Percentiles rank a stretch among this genome's conserved stretches.
These are phyloP conservation scores for Caenorhabditis inopinata DNA, from an alignment of 1,140 invertebrate genomes.

Conservation along the genomic window DNA sequence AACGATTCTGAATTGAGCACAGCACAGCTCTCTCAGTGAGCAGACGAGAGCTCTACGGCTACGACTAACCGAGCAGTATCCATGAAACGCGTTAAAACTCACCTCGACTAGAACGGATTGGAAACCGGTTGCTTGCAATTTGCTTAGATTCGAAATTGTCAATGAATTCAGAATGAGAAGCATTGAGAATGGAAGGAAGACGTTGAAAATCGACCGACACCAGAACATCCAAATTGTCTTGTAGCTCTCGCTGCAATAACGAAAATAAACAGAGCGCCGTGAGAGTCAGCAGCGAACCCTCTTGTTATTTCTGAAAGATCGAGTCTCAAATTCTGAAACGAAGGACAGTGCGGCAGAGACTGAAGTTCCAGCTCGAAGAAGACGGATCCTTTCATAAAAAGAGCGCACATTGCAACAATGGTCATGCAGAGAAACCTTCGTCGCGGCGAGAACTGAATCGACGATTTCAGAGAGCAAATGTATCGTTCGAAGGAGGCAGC, in stretches of 20 bases:
- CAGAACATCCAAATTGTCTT: conserved; percentile 40
- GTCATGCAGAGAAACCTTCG: not conserved
- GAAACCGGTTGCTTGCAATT: not conserved
- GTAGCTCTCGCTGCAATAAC: conserved; percentile 33
- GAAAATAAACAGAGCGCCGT: no score
- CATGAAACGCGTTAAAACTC: not conserved
- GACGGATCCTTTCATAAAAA: conserved; percentile 24
- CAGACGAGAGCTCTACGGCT: not conserved
- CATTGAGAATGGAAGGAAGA: conserved; percentile 18
- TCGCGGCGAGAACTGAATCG: not conserved
- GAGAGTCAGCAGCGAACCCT: no score
- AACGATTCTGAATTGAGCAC: conserved; percentile 13
- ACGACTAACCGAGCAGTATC: not conserved
- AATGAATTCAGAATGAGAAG: conserved; percentile 26
- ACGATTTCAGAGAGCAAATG: conserved; percentile 23
- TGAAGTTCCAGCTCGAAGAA: conserved; percentile 24
- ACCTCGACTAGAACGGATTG: conserved; percentile 20
- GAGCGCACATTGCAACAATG: not conserved
- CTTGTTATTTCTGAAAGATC: conserved; percentile 24
- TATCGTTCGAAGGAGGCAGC: conserved; percentile 29
- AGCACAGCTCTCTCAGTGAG: not conserved
- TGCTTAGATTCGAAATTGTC: conserved; percentile 26
- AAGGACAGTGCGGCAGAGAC: not conserved
- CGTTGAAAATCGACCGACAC: conserved; percentile 32
- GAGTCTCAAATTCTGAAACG: conserved; percentile 3